A percentile compares a stretch with the other conserved stretches of the same genome.
These are phyloP conservation scores for Drosophila insularis DNA, from an alignment of 1,140 invertebrate genomes.

Conservation along the genomic window DNA sequence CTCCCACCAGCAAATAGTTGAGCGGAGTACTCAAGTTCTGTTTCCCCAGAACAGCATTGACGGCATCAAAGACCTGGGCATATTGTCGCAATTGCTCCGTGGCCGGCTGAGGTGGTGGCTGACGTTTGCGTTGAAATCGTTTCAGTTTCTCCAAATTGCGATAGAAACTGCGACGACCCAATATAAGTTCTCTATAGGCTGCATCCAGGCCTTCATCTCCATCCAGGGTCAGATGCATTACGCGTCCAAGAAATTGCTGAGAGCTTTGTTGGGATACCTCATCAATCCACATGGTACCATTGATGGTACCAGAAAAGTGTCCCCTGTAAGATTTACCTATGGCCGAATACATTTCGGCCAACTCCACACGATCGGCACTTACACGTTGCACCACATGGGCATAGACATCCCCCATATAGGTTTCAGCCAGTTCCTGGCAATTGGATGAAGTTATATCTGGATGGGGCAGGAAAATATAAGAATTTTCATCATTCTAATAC, in stretches of 20 bases:
- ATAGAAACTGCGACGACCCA: slow-evolving; percentile 67
- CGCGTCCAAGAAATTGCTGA: slow-evolving; percentile 52
- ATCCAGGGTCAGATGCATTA: slow-evolving; percentile 67
- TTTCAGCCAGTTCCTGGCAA: slow-evolving; percentile 62
- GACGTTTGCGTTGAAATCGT: slow-evolving; percentile 43
- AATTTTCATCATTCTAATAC: background rate
- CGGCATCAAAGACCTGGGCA: slow-evolving; percentile 48
- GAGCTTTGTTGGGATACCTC: slow-evolving; percentile 72
- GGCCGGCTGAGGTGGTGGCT: background rate
- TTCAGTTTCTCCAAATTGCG: slow-evolving; percentile 71
- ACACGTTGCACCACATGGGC: slow-evolving; percentile 63
- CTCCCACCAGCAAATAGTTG: slow-evolving; percentile 57
- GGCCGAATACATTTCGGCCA: slow-evolving; percentile 65
- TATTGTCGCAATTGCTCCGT: slow-evolving; percentile 41
- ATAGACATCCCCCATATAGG: slow-evolving; percentile 61
- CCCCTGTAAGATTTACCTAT: slow-evolving; percentile 58
- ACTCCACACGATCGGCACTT: slow-evolving; percentile 48
- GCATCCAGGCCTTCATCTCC: slow-evolving; percentile 66
- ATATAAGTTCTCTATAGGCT: slow-evolving; percentile 41
- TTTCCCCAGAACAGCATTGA: slow-evolving; percentile 52
- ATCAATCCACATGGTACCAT: slow-evolving; percentile 65
- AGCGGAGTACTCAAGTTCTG: slow-evolving; percentile 64
- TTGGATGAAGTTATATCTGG: slow-evolving; percentile 52
- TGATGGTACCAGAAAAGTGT: slow-evolving; percentile 30
- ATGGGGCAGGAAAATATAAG: background rate